phyloP scores from a whole-genome alignment of 37 sponge, comb jelly and placozoan genomes.

The Beroe ovata region DNA sequence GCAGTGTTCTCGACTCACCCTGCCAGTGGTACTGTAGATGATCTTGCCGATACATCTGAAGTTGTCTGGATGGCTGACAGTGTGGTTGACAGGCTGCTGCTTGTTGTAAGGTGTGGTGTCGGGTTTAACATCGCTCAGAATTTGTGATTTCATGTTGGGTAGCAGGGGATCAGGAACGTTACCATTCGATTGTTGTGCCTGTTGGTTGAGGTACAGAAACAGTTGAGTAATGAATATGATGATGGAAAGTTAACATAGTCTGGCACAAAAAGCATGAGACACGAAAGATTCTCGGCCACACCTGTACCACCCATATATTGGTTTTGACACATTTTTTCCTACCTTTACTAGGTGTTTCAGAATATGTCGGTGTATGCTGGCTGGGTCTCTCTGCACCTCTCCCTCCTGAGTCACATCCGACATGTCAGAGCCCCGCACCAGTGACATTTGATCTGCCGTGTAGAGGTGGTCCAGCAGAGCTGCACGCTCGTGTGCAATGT shows the following conservation, averaged over 20 bases:
- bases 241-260: no score
- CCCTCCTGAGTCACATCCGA: neutral
- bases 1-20: no score
- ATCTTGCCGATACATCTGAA: conserved; percentile 64
- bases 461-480: conserved; percentile 50
- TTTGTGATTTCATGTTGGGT: conserved; percentile 56
- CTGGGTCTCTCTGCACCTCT: conserved; percentile 4
- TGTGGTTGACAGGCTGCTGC: neutral
- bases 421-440: neutral
- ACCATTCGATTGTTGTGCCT: conserved; percentile 20
- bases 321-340: no score
- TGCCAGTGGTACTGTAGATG: conserved; percentile 60
- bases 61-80: conserved; percentile 48
- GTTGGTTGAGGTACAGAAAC: neutral
- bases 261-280: no score
- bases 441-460: conserved; percentile 22
- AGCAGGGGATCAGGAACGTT: neutral
- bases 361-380: conserved; percentile 17
- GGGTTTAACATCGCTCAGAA: conserved; percentile 18
- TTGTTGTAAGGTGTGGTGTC: neutral
- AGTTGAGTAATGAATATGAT: no score
- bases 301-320: no score
- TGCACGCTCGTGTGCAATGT: conserved; percentile 43
- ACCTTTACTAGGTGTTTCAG: conserved; percentile 67
- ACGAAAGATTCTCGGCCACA: no score